Conservation (phyloP, 1,140 invertebrate genomes). For the Drosophila oshimai region DNA sequence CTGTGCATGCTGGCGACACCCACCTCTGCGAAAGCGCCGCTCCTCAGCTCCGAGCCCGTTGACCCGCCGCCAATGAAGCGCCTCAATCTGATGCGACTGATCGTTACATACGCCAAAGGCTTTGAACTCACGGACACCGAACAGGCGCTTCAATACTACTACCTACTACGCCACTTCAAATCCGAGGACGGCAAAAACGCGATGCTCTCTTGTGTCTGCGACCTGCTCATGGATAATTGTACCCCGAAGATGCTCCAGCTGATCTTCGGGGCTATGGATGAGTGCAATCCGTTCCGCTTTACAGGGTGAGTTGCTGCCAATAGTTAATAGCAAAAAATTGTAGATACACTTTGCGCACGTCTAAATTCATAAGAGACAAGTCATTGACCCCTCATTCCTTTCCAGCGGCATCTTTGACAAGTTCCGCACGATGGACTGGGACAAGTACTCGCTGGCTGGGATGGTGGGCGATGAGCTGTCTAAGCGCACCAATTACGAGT, state of each 20-base stretch:
- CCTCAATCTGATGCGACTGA: constrained; percentile 93
- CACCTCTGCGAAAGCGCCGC: constrained; percentile 84
- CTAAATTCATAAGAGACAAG: too few relatives aligned
- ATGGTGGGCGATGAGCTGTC: constrained; percentile 88
- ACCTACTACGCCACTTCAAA: constrained; percentile 91
- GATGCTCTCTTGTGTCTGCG: constrained; percentile 92
- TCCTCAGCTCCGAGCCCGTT: constrained; percentile 85
- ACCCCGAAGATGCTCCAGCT: constrained; percentile 87
- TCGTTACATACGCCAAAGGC: constrained; percentile 94
- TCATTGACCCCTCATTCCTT: neutral
- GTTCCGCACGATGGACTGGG: constrained; percentile 85
- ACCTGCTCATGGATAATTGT: constrained; percentile 90
- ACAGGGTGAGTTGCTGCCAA: constrained; percentile 9
- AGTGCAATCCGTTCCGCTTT: constrained; percentile 83
- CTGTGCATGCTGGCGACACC: constrained; percentile 91
- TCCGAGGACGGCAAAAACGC: constrained; percentile 90
- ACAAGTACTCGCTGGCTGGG: constrained; percentile 84
- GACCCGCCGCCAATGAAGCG: constrained; percentile 90
- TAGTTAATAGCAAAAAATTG: too few relatives aligned
- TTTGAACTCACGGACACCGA: constrained; percentile 94
- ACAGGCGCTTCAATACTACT: constrained; percentile 96
- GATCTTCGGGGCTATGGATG: constrained; percentile 89
- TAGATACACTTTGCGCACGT: too few relatives aligned
- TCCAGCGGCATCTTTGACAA: constrained; percentile 84
- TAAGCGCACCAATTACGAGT: constrained; percentile 93